A percentile compares a stretch with the other conserved stretches of the same genome.
phyloP scores from a whole-genome alignment of 2,113 vertebrate species.

The Conger conger region DNA sequence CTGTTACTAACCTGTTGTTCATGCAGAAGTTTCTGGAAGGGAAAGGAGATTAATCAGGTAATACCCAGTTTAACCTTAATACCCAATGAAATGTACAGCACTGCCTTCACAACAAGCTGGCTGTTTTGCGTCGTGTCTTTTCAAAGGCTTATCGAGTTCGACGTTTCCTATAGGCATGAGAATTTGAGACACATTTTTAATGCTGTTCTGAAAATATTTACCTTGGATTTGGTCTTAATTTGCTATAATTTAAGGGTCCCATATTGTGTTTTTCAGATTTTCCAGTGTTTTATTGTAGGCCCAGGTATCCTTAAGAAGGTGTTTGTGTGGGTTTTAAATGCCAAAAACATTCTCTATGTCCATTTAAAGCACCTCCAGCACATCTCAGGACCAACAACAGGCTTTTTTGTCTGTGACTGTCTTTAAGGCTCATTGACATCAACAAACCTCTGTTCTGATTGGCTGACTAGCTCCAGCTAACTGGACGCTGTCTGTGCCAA shows the following conservation, averaged over 20 bases:
- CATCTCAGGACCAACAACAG: too few species aligned
- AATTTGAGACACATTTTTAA: neutral
- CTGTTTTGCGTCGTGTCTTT: neutral
- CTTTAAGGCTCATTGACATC: too few species aligned
- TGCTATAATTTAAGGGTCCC: neutral
- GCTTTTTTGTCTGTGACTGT: too few species aligned
- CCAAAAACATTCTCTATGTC: too few species aligned
- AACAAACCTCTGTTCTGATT: too few species aligned
- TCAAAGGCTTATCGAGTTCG: neutral
- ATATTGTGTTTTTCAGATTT: neutral
- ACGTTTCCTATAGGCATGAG: neutral
- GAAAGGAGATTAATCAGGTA: conserved; percentile 13
- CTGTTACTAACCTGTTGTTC: conserved; percentile 17
- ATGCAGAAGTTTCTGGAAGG: neutral
- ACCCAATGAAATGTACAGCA: conserved; percentile 19
- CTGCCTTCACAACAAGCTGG: neutral
- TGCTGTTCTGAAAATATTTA: neutral
- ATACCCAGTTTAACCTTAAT: conserved; percentile 28
- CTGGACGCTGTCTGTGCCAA: too few species aligned
- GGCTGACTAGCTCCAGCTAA: too few species aligned
- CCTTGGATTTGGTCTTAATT: neutral
- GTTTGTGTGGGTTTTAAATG: too few species aligned
- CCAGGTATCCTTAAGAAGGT: too few species aligned
- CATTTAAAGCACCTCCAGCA: too few species aligned
- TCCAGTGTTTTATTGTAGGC: too few species aligned